Conservation (phyloP, 2,797 vertebrate species). For the Bryconaethiops microstoma region DNA sequence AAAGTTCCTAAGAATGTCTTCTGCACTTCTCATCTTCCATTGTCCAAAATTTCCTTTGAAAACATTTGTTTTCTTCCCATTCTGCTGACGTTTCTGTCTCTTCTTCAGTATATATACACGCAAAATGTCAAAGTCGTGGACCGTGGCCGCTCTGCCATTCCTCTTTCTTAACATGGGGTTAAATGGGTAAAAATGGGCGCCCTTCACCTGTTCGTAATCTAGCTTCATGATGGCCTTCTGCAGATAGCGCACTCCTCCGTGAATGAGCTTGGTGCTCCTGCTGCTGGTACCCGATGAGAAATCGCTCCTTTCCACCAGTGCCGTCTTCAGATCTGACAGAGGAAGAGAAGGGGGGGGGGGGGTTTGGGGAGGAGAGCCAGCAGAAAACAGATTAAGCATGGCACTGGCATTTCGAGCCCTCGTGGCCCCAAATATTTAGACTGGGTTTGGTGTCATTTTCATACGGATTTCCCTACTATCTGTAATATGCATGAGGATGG, state of each 20-base stretch:
- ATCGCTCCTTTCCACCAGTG: slow-evolving; percentile 93
- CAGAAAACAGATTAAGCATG: slow-evolving; percentile 65
- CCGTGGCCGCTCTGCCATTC: background rate
- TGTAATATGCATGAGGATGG: slow-evolving; percentile 57
- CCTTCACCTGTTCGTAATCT: slow-evolving; percentile 95
- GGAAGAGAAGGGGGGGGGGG: slow-evolving; percentile 15
- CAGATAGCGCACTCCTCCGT: slow-evolving; percentile 96
- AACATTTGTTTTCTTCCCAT: slow-evolving; percentile 5
- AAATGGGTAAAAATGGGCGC: slow-evolving; percentile 52
- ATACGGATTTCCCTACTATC: slow-evolving; percentile 52
- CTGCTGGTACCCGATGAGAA: slow-evolving; percentile 98
- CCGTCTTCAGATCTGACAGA: slow-evolving; percentile 91
- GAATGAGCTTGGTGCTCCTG: slow-evolving; percentile 97
- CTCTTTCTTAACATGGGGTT: slow-evolving; percentile 41
- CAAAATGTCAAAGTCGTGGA: slow-evolving; percentile 47
- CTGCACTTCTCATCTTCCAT: background rate
- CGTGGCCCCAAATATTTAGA: slow-evolving; percentile 58
- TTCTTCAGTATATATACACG: background rate
- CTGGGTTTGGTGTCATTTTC: slow-evolving; percentile 58
- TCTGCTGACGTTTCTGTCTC: background rate
- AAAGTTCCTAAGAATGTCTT: background rate
- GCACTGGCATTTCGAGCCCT: slow-evolving; percentile 60
- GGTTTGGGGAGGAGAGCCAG: slow-evolving; percentile 24
- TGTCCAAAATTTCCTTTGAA: too few relatives aligned
- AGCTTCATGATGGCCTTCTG: slow-evolving; percentile 97